A percentile compares a stretch with the other conserved stretches of the same genome.
Evolutionary conservation across 2,797 vertebrate species (phyloP).

Genomic region (Sternarchorhynchus goeldii): DNA sequence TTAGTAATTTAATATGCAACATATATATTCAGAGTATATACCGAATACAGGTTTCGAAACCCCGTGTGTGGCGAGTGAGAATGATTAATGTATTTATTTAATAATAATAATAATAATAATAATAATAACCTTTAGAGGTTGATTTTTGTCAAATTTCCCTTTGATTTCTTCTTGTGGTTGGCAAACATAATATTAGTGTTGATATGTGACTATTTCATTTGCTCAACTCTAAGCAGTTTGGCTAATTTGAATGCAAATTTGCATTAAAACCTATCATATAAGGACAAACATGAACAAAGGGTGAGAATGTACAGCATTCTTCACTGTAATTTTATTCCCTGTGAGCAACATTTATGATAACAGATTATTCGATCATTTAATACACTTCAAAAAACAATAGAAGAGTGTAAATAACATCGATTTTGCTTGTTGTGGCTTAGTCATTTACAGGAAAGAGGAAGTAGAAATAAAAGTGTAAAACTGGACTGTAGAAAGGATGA

Average conservation of each 20-base stretch:
- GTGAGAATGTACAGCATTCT: conserved; percentile 47
- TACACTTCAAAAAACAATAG: conserved; percentile 30
- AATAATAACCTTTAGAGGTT: conserved; percentile 56
- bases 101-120: too few relatives aligned
- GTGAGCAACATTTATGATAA: not conserved
- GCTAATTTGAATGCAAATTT: conserved; percentile 78
- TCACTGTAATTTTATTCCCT: not conserved
- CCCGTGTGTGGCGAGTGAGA: conserved; percentile 64
- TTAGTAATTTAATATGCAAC: not conserved
- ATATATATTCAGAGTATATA: not conserved
- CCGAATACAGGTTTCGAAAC: conserved; percentile 46
- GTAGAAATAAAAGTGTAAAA: conserved; percentile 41
- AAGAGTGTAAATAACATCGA: conserved; percentile 25
- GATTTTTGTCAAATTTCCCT: not conserved
- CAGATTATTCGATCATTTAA: not conserved
- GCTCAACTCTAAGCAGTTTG: conserved; percentile 62
- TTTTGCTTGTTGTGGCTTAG: not conserved
- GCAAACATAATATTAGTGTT: conserved; percentile 7
- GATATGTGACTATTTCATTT: conserved; percentile 23
- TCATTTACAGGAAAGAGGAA: conserved; percentile 31
- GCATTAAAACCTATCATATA: conserved; percentile 64
- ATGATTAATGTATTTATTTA: conserved; percentile 45
- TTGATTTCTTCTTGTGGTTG: not conserved
- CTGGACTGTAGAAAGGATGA: conserved; percentile 61
- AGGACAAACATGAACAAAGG: conserved; percentile 47